Evolutionary conservation across 2,113 vertebrate species (phyloP).

Genomic region (Takifugu bimaculatus): DNA sequence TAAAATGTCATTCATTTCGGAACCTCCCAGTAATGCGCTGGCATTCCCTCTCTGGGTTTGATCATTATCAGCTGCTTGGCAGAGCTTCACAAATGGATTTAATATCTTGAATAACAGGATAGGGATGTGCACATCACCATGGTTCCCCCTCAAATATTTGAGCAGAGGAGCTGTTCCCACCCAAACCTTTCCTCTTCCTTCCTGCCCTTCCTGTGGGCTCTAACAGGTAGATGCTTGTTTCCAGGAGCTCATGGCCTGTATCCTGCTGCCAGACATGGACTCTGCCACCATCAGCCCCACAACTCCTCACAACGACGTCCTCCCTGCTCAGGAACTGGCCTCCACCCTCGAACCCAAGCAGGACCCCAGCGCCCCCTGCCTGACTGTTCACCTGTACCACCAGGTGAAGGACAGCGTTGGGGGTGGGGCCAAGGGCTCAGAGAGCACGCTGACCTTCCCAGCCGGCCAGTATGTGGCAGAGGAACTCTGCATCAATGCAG

Average conservation of each 20-base stretch:
- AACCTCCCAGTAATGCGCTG: no score
- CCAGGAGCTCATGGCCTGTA: slow-evolving; percentile 77
- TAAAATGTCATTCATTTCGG: no score
- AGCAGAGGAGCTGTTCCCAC: no score
- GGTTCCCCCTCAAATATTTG: no score
- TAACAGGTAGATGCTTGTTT: slow-evolving; percentile 57
- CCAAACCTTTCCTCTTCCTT: no score
- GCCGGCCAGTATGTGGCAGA: slow-evolving; percentile 85
- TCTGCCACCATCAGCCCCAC: slow-evolving; percentile 49
- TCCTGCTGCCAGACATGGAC: slow-evolving; percentile 84
- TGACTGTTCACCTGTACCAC: slow-evolving; percentile 85
- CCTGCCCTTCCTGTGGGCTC: neutral
- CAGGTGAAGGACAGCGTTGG: slow-evolving; percentile 47
- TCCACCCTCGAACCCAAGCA: slow-evolving; percentile 67
- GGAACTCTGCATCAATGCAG: slow-evolving; percentile 86
- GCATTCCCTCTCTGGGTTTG: no score
- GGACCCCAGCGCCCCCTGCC: slow-evolving; percentile 50
- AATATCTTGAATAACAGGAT: no score
- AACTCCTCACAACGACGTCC: slow-evolving; percentile 19
- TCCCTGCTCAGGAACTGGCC: slow-evolving; percentile 47
- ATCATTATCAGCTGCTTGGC: no score
- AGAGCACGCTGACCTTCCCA: slow-evolving; percentile 76
- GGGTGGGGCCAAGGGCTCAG: slow-evolving; percentile 46
- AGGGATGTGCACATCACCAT: no score
- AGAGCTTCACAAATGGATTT: no score